phyloP scores from a whole-genome alignment of 2,797 vertebrate genomes.

The Sebastes melanostomus region DNA sequence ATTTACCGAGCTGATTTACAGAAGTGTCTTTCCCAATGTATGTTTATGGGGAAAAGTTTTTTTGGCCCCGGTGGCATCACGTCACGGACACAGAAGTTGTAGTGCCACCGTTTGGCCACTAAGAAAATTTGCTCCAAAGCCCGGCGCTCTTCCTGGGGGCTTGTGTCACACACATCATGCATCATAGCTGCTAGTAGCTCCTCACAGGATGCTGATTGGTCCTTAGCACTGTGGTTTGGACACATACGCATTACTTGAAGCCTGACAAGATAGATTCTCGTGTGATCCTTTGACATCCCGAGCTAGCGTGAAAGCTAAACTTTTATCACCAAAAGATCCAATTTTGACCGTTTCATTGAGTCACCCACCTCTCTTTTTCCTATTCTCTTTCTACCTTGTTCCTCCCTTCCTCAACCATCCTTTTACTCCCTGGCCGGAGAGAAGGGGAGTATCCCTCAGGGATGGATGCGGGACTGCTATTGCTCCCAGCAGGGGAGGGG shows the following conservation, averaged over 20 bases:
- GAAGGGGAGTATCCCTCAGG: slow-evolving; percentile 1
- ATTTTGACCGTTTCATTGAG: neutral
- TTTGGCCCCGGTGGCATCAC: no score
- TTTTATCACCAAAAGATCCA: neutral
- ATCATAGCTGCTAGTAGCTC: no score
- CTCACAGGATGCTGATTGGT: no score
- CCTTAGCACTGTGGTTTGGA: no score
- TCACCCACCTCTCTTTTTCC: neutral
- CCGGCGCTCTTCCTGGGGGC: no score
- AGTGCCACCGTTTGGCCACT: rapidly evolving
- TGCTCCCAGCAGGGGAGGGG: slow-evolving; percentile 82
- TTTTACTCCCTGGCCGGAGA: neutral
- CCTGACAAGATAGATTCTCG: no score
- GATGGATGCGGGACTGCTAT: slow-evolving; percentile 28
- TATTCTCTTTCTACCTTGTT: neutral
- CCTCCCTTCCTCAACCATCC: neutral
- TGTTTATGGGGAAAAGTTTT: rapidly evolving
- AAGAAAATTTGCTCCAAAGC: no score
- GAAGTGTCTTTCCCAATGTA: no score
- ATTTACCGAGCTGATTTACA: no score
- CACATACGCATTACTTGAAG: no score
- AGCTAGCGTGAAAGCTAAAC: no score
- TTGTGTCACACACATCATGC: no score
- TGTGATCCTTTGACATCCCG: rapidly evolving
- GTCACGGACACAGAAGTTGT: rapidly evolving